phyloP scores from a whole-genome alignment of 2,888 invertebrate genomes.

The Drosophila atroscutellata region DNA sequence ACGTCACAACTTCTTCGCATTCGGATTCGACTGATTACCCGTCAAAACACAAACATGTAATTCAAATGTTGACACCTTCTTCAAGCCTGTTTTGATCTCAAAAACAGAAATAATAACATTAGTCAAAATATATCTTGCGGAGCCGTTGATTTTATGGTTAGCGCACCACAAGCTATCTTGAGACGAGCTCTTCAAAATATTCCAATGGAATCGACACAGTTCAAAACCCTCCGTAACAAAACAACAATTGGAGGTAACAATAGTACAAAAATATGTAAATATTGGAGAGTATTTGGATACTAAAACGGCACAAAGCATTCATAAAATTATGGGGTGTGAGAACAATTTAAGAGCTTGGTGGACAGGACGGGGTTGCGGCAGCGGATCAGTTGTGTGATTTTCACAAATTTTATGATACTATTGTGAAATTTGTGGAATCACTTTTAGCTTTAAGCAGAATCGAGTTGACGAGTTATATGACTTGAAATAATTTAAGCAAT shows the following conservation, averaged over 20 bases:
- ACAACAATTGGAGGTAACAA: neutral
- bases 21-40: neutral
- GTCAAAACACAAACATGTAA: constrained; percentile 8
- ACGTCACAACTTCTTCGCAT: neutral
- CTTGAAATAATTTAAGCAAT: neutral
- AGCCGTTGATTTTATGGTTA: constrained; percentile 5
- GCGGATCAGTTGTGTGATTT: neutral
- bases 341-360: neutral
- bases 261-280: neutral
- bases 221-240: constrained; percentile 13
- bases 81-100: constrained; percentile 15
- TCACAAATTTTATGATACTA: constrained; percentile 1
- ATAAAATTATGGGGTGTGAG: neutral
- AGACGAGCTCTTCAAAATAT: neutral
- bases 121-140: constrained; percentile 11
- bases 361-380: neutral
- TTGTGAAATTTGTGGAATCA: constrained; percentile 9
- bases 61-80: constrained; percentile 12
- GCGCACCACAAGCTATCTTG: neutral
- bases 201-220: neutral
- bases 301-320: neutral
- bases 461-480: neutral
- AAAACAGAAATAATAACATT: constrained; percentile 1
- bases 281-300: neutral
- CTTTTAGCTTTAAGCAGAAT: neutral